Base-by-base conservation (phyloP, 1,140 invertebrate species). In the Nasonia vitripennis region DNA sequence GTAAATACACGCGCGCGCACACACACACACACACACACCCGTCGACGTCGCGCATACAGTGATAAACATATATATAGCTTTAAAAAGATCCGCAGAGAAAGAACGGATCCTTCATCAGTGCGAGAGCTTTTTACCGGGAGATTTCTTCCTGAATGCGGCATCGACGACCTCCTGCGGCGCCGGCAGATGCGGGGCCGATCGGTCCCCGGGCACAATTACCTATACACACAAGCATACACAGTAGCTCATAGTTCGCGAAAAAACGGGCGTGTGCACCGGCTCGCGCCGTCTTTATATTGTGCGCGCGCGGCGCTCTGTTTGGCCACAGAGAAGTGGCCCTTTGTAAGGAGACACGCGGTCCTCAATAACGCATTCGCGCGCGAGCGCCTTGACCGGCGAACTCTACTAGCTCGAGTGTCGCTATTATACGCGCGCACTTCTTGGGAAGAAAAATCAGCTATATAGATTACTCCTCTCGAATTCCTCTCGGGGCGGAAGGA, bases 281-380 rank as follows among this genome's bases (percentile, higher is more conserved):
- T 73, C 68, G 68, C 45, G 70, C 45, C 23, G 27, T 27, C 51
- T 17, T 62, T n/a, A 88, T 91, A 27, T 27, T 27, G 27, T 89
- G 89, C 89, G 81, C 55, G 85, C 71, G 81, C 45, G 85, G 85
- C 68, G 77, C 45, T 92, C 91, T 92, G 91, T 93, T 93, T 93
- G 89, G 90, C 92, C 92, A 91, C 92, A 93, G 89, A 93, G 89
- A 92, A 93, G 92, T 92, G 91, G 91, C 92, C 90, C 91, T 91
- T 91, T 91, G 86, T 90, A 89, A 89, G 86, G 88, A 89, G 87
- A 90, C 86, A 89, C 89, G 88, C 88, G 83, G 89, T 90, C 27
- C 71, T 74, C 71, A 37, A 17, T 74, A 7, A 20, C 71, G 71
- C 71, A 20, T 70, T 70, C 71, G 34, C 34, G 27, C 71, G 27